phyloP scores from a whole-genome alignment of 1,140 invertebrate genomes.

The Melanaphis sacchari region DNA sequence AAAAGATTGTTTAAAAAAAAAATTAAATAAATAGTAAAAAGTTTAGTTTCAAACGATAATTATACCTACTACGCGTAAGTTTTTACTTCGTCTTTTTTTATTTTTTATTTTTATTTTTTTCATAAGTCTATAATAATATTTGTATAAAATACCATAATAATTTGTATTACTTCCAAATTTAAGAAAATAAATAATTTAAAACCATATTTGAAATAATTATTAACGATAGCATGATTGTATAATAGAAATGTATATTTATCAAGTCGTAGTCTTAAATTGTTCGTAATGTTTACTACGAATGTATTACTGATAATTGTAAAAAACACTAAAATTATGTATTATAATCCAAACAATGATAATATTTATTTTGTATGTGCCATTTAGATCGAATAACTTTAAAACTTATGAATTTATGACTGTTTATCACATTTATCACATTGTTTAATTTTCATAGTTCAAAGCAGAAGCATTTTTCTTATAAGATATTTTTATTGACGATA shows the following conservation, averaged over 20 bases:
- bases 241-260: too few species aligned
- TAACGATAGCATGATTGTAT: too few species aligned
- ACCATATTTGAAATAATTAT: too few species aligned
- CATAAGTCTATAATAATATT: background rate
- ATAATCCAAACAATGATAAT: background rate
- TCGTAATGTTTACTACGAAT: too few species aligned
- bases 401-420: background rate
- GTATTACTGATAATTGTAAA: too few species aligned
- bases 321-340: background rate
- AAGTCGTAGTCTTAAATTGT: too few species aligned
- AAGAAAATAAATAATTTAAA: too few species aligned
- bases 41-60: background rate
- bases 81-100: background rate
- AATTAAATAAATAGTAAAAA: background rate
- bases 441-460: background rate
- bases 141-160: background rate
- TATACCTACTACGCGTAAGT: background rate
- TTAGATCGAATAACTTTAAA: background rate
- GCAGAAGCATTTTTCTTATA: background rate
- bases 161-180: background rate
- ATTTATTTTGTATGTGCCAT: background rate
- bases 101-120: too few species aligned
- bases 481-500: background rate
- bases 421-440: background rate
- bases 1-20: background rate